Evolutionary conservation across 2,888 invertebrate species (phyloP).

Genomic region (Phyllotreta cruciferae): DNA sequence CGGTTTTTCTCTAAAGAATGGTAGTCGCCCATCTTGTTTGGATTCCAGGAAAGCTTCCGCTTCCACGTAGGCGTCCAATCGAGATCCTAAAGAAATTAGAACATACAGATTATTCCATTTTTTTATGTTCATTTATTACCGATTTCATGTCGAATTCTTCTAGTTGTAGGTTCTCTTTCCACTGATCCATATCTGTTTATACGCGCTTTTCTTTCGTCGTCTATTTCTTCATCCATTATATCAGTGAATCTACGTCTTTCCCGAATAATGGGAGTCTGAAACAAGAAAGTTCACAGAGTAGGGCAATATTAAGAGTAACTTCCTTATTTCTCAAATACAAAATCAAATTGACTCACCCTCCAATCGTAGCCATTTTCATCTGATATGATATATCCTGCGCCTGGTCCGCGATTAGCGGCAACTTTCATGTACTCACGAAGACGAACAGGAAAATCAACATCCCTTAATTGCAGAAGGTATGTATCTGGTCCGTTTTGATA

Average conservation of each 20-base stretch:
- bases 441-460: conserved; percentile 93
- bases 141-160: conserved; percentile 83
- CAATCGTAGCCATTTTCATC: conserved; percentile 78
- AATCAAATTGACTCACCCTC: conserved; percentile 65
- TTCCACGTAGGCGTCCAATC: conserved; percentile 86
- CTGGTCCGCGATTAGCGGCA: conserved; percentile 79
- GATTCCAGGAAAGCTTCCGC: conserved; percentile 84
- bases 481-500: conserved; percentile 98
- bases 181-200: conserved; percentile 78
- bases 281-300: conserved; percentile 18
- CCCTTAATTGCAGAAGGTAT: conserved; percentile 90
- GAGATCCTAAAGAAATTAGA: conserved; percentile 58
- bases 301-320: neutral
- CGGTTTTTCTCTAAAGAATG: conserved; percentile 94
- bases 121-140: conserved; percentile 57
- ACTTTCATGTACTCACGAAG: conserved; percentile 94
- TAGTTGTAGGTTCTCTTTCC: conserved; percentile 68
- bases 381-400: conserved; percentile 70
- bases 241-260: conserved; percentile 92
- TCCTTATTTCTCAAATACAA: neutral
- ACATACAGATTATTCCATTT: neutral
- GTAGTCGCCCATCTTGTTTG: conserved; percentile 77
- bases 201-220: conserved; percentile 83
- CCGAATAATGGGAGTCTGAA: conserved; percentile 82
- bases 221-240: conserved; percentile 95